Percentiles rank a stretch among this genome's conserved stretches.
phyloP scores from a whole-genome alignment of 2,113 vertebrate species.

The Gobio gobio region DNA sequence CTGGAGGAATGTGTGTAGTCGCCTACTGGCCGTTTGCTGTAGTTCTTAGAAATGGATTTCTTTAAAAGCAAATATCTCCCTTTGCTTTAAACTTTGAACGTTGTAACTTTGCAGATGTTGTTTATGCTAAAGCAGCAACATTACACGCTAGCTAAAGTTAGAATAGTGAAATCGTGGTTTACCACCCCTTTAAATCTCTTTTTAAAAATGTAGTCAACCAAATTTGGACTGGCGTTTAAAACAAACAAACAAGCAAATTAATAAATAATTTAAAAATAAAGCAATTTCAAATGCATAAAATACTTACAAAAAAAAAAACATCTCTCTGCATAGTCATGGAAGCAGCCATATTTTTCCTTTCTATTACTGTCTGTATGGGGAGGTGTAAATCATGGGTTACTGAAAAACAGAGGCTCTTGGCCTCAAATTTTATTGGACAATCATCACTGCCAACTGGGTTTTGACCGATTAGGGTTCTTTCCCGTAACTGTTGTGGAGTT shows the following conservation, averaged over 20 bases:
- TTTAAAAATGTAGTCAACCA: not conserved
- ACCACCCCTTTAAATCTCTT: too few relatives aligned
- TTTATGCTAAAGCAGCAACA: too few relatives aligned
- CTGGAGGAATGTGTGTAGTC: too few relatives aligned
- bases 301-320: not conserved
- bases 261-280: not conserved
- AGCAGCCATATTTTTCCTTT: slow-evolving; percentile 29
- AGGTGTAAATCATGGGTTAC: slow-evolving; percentile 58
- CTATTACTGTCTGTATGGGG: slow-evolving; percentile 45
- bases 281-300: not conserved
- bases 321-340: slow-evolving; percentile 38
- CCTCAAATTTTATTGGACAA: slow-evolving; percentile 51
- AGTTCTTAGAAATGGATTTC: too few relatives aligned
- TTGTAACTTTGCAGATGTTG: too few relatives aligned
- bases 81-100: too few relatives aligned
- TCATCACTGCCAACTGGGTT: slow-evolving; percentile 54
- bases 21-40: too few relatives aligned
- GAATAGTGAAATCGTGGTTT: too few relatives aligned
- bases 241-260: not conserved
- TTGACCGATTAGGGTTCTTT: slow-evolving; percentile 60
- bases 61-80: too few relatives aligned
- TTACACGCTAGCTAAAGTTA: too few relatives aligned
- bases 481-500: slow-evolving; percentile 56
- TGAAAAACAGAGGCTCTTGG: slow-evolving; percentile 41
- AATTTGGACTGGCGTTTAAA: not conserved